These are phyloP conservation scores for Drosophila rufa DNA, from an alignment of 1,140 invertebrate species.

Conservation along the genomic window DNA sequence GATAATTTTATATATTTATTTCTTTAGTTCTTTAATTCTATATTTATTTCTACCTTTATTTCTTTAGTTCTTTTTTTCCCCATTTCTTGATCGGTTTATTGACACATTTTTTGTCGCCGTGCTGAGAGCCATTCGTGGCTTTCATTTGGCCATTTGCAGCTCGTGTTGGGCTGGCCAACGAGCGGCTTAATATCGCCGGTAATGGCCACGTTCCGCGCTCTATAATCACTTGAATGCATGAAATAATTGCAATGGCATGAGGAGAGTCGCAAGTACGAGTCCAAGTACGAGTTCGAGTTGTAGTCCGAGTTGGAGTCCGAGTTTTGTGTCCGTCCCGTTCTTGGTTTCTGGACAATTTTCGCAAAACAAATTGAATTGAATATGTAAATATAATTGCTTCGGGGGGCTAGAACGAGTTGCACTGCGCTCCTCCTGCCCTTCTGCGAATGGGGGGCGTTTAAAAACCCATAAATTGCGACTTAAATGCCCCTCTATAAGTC, in stretches of 20 bases:
- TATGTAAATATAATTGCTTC: conserved; percentile 76
- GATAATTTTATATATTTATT: too few relatives aligned
- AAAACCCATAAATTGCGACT: conserved; percentile 64
- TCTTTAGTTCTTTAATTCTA: too few relatives aligned
- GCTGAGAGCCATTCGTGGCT: conserved; percentile 10
- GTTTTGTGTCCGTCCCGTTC: conserved; percentile 4
- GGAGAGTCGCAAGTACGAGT: neutral
- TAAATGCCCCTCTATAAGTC: conserved; percentile 36
- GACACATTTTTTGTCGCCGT: conserved; percentile 11
- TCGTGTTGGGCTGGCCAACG: conserved; percentile 41
- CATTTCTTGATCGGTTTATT: neutral
- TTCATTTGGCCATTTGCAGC: conserved; percentile 54
- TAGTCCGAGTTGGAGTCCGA: neutral
- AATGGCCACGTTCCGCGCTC: conserved; percentile 73
- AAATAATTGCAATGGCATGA: conserved; percentile 48
- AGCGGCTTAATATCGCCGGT: conserved; percentile 71
- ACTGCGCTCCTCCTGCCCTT: neutral
- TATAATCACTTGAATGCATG: conserved; percentile 58
- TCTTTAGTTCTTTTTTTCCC: neutral
- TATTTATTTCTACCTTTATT: neutral
- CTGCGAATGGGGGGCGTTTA: conserved; percentile 48
- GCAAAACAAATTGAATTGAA: conserved; percentile 78
- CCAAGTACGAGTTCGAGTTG: neutral
- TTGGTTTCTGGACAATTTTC: conserved; percentile 53
- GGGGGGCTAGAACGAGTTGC: conserved; percentile 19